These are phyloP conservation scores for Meganola albula DNA, from an alignment of 2,888 invertebrate species.

Conservation along the genomic window DNA sequence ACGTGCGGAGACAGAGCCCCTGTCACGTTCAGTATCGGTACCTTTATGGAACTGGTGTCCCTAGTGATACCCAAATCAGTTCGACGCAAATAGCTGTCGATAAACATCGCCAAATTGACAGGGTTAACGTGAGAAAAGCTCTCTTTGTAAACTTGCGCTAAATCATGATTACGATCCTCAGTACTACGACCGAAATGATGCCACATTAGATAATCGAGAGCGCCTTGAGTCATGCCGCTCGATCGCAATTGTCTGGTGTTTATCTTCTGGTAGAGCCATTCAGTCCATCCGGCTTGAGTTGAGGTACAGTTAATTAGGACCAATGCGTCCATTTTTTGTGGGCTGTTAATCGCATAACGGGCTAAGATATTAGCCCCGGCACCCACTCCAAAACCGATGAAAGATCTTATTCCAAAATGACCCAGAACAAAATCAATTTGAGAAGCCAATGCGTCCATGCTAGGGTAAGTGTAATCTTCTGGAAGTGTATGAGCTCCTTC, in stretches of 20 bases:
- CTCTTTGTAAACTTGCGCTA: slow-evolving; percentile 94
- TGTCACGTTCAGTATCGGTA: slow-evolving; percentile 95
- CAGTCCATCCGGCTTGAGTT: slow-evolving; percentile 97
- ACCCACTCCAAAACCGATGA: slow-evolving; percentile 98
- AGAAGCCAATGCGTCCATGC: slow-evolving; percentile 96
- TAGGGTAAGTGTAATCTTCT: slow-evolving; percentile 93
- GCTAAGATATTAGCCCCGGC: slow-evolving; percentile 97
- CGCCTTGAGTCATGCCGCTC: slow-evolving; percentile 95
- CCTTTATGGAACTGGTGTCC: slow-evolving; percentile 81
- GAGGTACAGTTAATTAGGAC: slow-evolving; percentile 96
- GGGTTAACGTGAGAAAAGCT: slow-evolving; percentile 97
- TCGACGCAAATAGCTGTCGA: slow-evolving; percentile 95
- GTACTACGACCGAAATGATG: slow-evolving; percentile 97
- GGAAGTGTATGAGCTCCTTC: slow-evolving; percentile 95
- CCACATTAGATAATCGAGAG: slow-evolving; percentile 98
- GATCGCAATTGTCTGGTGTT: slow-evolving; percentile 91
- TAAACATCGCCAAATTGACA: slow-evolving; percentile 94
- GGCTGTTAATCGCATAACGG: slow-evolving; percentile 91
- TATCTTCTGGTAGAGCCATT: slow-evolving; percentile 99
- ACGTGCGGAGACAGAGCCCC: slow-evolving; percentile 96
- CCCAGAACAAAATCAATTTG: slow-evolving; percentile 94
- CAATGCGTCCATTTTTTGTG: slow-evolving; percentile 92
- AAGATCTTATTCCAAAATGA: slow-evolving; percentile 91
- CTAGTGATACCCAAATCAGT: slow-evolving; percentile 90
- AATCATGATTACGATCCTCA: slow-evolving; percentile 95